Evolutionary conservation across 1,140 invertebrate species (phyloP).

Genomic region (Drosophila varians): DNA sequence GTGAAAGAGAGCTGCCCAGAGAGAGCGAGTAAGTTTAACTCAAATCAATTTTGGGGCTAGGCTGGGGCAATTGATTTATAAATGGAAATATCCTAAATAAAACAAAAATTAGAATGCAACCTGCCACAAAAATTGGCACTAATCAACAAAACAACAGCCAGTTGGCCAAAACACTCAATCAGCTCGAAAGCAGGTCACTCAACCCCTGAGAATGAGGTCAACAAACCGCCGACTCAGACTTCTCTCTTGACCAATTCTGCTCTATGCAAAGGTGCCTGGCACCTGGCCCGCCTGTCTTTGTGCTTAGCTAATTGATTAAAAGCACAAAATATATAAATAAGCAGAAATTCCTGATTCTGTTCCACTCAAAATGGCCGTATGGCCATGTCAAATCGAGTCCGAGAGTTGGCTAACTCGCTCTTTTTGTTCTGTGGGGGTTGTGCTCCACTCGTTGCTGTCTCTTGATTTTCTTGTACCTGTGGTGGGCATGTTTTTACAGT

Average conservation of each 20-base stretch:
- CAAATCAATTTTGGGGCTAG: background rate
- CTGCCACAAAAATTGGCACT: background rate
- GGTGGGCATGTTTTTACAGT: conserved; percentile 23
- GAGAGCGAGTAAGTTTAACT: conserved; percentile 22
- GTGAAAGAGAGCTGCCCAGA: conserved; percentile 14
- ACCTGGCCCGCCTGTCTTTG: conserved; percentile 1
- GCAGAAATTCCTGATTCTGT: conserved; percentile 20
- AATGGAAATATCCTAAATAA: background rate
- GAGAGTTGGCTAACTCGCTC: background rate
- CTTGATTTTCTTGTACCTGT: conserved; percentile 33
- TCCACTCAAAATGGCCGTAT: conserved; percentile 63
- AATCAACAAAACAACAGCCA: background rate
- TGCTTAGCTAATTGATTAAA: conserved; percentile 28
- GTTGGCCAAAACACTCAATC: conserved; percentile 19
- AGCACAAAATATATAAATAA: conserved; percentile 26
- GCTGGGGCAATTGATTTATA: background rate
- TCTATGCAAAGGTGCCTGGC: background rate
- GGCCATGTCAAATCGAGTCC: background rate
- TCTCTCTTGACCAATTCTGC: background rate
- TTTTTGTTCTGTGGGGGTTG: conserved; percentile 16
- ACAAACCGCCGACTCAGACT: conserved; percentile 51
- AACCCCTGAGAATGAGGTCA: conserved; percentile 74
- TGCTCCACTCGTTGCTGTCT: conserved; percentile 7
- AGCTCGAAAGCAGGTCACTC: conserved; percentile 69
- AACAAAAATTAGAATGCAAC: background rate